Base-by-base conservation (phyloP, 2,888 invertebrate species). In the Agriopis aurantiaria region DNA sequence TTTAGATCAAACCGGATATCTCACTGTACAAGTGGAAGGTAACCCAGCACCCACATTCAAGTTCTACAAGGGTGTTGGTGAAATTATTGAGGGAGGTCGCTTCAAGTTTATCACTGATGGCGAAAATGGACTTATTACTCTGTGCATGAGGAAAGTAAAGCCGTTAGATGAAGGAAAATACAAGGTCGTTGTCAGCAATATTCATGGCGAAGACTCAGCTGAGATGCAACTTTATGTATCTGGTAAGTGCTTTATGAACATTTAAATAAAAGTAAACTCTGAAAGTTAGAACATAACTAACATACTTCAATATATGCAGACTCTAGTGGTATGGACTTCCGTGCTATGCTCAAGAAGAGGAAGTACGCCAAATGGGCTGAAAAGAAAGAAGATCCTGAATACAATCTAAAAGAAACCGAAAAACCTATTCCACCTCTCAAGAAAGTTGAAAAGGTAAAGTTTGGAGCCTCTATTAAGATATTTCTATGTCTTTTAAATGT, bases 261-360 rank as follows among this genome's bases (percentile, higher is more conserved):
- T 12, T 48, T 12, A 48, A 48, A 49, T 49, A 8, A 14, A 2
- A 49, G 10, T 55, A 33, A 33, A 33, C 33, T 33, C 33, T 33
- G 33, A 8, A 55, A 40, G 12, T 12, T 12, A 12, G 48, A 53
- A 59, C 51, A 56, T 46, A 52, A 51, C 48, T 51, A 10, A 49
- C 11, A 11, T 45, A 46, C n/a, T 0, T 48, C 46, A 46, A 65
- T 57, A 58, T 68, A 46, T 53, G 58, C 73, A 97, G 99, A 99
- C 95, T 97, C 99, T 76, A 98, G 98, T 93, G 99, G 99, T 79
- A 98, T 99, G 97, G 99, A 99, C 95, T 99, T 99, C 97, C 97
- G 99, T 93, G 97, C 99, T 75, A 97, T 99, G 97, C 95, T 99
- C 82, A 99, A 99, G 94, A 99, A 98, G 95, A 97, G 98, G 85